Base-by-base conservation (phyloP, 2,797 vertebrate genomes). In the Leptatherina wallacei region DNA sequence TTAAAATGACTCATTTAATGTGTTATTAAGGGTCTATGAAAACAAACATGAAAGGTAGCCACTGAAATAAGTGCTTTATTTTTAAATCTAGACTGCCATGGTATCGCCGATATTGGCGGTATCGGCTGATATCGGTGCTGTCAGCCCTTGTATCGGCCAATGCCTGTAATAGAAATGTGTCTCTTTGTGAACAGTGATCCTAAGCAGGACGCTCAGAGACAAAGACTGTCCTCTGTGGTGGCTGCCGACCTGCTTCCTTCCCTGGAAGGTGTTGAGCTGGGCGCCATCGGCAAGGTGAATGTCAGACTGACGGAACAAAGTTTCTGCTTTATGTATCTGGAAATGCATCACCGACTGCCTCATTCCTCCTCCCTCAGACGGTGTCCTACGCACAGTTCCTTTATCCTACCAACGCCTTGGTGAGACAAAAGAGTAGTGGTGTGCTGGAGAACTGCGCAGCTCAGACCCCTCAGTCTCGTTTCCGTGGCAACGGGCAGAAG, bases 341-440 rank as follows among this genome's bases (percentile, higher is more conserved):
- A 63, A 60, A 38, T 3, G 2, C 1, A 2, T 55, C 20, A 7
- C 10, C 35, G 55, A 69, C 42, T 4, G 14, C 62, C 33, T 61
- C 0, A 0, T 54, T 73, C 30, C 54, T 36, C 13, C 79, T 74
- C 11, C 11, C 79, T 74, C 85, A 99, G 98, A 96, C 97, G 0
- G 96, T 99, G 75, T 99, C 98, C 9, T 99, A 99, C 32, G 97
- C 98, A 69, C 95, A 94, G 91, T 98, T 98, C 85, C 89, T 99
- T 49, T 98, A 96, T 56, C 97, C 98, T 0, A 99, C 98, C 84
- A 98, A 99, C 0, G 97, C 97, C 30, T 88, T 99, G 58, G 95
- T 96, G 63, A 91, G 95, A 65, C 95, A 92, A 90, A 97, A 96
- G 93, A 96, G 94, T 85, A 91, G 91, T 12, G 55, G 67, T 0